These are phyloP conservation scores for Butorides virescens DNA, from an alignment of 2,113 vertebrate genomes.

Conservation along the genomic window DNA sequence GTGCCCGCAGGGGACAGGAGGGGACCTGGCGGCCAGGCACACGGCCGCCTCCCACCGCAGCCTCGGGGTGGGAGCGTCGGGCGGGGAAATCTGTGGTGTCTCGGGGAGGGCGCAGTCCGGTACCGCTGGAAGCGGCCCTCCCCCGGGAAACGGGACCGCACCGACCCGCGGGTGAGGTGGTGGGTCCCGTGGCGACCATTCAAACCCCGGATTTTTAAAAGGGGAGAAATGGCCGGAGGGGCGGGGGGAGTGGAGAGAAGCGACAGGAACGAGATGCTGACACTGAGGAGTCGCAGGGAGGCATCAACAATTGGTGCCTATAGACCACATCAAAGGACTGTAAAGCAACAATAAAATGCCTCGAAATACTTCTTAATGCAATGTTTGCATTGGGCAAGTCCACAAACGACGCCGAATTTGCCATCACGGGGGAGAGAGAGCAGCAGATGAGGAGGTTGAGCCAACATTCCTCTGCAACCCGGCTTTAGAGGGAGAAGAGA, in stretches of 20 bases:
- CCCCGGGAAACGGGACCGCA: not conserved
- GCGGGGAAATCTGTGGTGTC: not conserved
- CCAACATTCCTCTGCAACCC: conserved; percentile 42
- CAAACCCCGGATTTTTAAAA: not conserved
- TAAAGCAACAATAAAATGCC: not conserved
- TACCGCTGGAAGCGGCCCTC: not conserved
- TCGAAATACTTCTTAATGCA: conserved; percentile 11
- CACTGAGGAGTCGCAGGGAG: not conserved
- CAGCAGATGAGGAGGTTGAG: conserved; percentile 10
- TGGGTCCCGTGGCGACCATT: not conserved
- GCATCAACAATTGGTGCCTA: conserved; percentile 5
- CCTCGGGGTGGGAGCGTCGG: not conserved
- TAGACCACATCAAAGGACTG: conserved; percentile 4
- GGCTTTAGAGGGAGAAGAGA: not conserved
- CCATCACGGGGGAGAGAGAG: not conserved
- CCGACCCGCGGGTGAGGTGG: not conserved
- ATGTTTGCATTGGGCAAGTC: not conserved
- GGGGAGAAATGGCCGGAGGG: not conserved
- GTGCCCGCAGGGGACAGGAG: not conserved
- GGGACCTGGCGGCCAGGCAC: not conserved
- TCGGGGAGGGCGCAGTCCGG: not conserved
- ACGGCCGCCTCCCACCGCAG: not conserved
- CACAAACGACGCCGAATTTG: conserved; percentile 13
- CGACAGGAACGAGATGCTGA: not conserved
- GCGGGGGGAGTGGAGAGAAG: not conserved